Evolutionary conservation across 2,113 vertebrate species (phyloP).

Genomic region (Toxotes jaculatrix): DNA sequence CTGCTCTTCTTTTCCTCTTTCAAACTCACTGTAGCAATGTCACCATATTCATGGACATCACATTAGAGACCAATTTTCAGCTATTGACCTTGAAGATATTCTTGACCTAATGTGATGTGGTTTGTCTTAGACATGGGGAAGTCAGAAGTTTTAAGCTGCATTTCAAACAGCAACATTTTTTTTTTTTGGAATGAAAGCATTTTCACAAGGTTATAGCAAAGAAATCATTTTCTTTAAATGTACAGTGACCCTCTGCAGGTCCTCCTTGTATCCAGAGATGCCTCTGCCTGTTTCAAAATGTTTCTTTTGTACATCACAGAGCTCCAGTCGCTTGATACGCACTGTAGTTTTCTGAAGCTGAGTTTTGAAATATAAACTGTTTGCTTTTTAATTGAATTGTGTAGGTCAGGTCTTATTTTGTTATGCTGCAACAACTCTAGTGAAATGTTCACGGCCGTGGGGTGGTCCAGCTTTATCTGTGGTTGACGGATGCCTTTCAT

Average conservation of each 20-base stretch:
- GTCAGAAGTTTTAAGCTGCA: too few relatives aligned
- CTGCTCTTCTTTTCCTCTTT: not conserved
- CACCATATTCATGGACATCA: not conserved
- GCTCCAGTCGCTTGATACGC: not conserved
- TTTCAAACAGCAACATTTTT: too few relatives aligned
- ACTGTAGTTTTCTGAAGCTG: not conserved
- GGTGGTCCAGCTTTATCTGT: not conserved
- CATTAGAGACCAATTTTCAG: not conserved
- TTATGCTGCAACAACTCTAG: conserved; percentile 6
- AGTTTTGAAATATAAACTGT: too few relatives aligned
- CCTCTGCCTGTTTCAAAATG: not conserved
- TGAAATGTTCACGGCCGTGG: not conserved
- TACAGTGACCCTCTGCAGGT: not conserved
- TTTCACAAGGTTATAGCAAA: not conserved
- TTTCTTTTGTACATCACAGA: not conserved
- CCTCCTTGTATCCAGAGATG: not conserved
- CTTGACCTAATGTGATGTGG: too few relatives aligned
- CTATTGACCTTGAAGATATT: too few relatives aligned
- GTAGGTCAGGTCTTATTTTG: not conserved
- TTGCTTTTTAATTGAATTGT: not conserved
- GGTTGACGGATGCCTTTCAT: conserved; percentile 28
- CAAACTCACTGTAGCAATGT: not conserved
- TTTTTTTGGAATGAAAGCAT: too few relatives aligned
- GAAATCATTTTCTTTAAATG: not conserved
- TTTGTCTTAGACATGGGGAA: not conserved